Evolutionary conservation across 2,797 vertebrate species (phyloP).

Genomic region (Xiphorhynchus erythropygius): DNA sequence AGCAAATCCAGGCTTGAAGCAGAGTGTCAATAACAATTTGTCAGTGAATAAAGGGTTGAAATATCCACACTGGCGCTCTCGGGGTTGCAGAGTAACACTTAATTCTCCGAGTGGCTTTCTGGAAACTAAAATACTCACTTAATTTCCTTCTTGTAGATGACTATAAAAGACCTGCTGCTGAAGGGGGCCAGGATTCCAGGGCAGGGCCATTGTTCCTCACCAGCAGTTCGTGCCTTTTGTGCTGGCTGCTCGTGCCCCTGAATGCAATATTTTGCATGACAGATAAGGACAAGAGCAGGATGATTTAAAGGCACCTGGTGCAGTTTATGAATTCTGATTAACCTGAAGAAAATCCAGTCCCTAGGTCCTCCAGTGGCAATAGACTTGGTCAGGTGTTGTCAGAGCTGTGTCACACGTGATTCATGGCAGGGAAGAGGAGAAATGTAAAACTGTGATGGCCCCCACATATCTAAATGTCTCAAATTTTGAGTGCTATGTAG

Average conservation of each 20-base stretch:
- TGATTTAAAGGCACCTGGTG: not conserved
- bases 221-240: not conserved
- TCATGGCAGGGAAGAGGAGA: not conserved
- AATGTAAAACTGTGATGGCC: not conserved
- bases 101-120: not conserved
- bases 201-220: not conserved
- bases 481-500: not conserved
- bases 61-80: not conserved
- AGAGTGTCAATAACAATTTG: not conserved
- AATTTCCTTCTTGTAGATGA: not conserved
- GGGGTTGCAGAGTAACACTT: not conserved
- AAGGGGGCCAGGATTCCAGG: not conserved
- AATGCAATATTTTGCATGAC: not conserved
- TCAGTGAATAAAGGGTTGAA: not conserved
- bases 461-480: not conserved
- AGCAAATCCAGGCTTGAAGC: not conserved
- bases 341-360: not conserved
- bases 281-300: not conserved
- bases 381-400: not conserved
- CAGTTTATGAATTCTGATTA: not conserved
- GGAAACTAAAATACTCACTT: not conserved
- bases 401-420: not conserved
- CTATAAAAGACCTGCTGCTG: not conserved
- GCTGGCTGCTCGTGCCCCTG: not conserved
- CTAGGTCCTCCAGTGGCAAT: accelerated